Base-by-base conservation (phyloP, 35 echinoderm and acorn worm genomes). In the Diadema setosum region DNA sequence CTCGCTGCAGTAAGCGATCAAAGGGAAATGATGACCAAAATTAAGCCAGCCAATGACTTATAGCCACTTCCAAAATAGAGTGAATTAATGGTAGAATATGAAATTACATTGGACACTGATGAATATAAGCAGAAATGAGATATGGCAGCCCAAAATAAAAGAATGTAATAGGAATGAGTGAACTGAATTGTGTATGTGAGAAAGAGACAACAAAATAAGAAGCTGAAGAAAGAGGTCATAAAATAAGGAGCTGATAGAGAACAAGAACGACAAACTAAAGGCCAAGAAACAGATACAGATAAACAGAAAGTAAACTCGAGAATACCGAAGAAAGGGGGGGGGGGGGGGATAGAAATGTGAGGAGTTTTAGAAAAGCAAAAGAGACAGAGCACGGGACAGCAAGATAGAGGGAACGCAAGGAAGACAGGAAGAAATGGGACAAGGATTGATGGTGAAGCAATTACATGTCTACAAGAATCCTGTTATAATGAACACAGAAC, bases 1-100 rank as follows among this genome's bases (percentile, higher is more conserved):
- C 26, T 95, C 96, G 95, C 96, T 99, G 26, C 3, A 67, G 37
- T 14, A 33, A n/a, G n/a, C n/a, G n/a, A n/a, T n/a, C n/a, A n/a
- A n/a, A n/a, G n/a, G n/a, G n/a, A n/a, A n/a, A n/a, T n/a, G n/a
- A n/a, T n/a, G n/a, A n/a, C n/a, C n/a, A n/a, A n/a, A n/a, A n/a
- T n/a, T n/a, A n/a, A n/a, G n/a, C n/a, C n/a, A n/a, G n/a, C n/a
- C n/a, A n/a, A n/a, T n/a, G n/a, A n/a, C n/a, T n/a, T n/a, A n/a
- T n/a, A n/a, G n/a, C n/a, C n/a, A n/a, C n/a, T n/a, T n/a, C n/a
- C n/a, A n/a, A n/a, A n/a, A n/a, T n/a, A n/a, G n/a, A n/a, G n/a
- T n/a, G n/a, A n/a, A n/a, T n/a, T n/a, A n/a, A n/a, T n/a, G n/a
- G n/a, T n/a, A n/a, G n/a, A n/a, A n/a, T n/a, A n/a, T 24, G 57